Evolutionary conservation across 2,888 invertebrate species (phyloP).

Genomic region (Salpingus planirostris): DNA sequence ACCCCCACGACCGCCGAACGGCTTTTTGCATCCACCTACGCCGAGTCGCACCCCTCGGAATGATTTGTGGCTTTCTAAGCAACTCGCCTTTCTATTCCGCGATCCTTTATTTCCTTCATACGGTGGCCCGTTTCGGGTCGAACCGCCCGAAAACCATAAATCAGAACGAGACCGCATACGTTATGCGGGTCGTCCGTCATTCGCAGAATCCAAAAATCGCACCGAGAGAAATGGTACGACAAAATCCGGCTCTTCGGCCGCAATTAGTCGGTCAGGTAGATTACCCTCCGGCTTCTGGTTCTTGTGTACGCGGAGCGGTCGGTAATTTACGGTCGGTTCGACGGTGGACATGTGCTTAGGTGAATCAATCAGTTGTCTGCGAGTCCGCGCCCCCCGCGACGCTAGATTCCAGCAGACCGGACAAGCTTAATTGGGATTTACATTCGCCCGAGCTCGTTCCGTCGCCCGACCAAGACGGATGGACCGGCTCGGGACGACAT

Average conservation of each 20-base stretch:
- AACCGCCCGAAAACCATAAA: conserved; percentile 33
- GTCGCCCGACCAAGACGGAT: conserved; percentile 20
- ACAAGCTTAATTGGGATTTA: conserved; percentile 42
- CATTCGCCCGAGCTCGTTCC: conserved; percentile 36
- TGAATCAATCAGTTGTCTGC: conserved; percentile 42
- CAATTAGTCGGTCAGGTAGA: too few relatives aligned
- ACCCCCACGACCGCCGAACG: too few relatives aligned
- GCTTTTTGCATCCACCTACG: background rate
- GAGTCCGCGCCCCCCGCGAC: conserved; percentile 32
- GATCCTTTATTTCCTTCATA: conserved; percentile 39
- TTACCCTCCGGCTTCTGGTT: too few relatives aligned
- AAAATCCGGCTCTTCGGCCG: too few relatives aligned
- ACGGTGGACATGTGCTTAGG: conserved; percentile 35
- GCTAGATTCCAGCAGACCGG: conserved; percentile 32
- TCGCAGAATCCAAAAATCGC: conserved; percentile 30
- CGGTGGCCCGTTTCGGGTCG: conserved; percentile 29
- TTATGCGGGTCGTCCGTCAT: conserved; percentile 35
- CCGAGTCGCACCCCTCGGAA: conserved; percentile 12
- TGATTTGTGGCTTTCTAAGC: conserved; percentile 42
- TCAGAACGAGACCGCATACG: conserved; percentile 39
- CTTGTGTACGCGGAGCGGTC: too few relatives aligned
- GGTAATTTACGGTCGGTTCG: conserved; percentile 35
- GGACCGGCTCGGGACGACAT: too few relatives aligned
- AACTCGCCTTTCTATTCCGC: conserved; percentile 42
- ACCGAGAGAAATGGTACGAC: too few relatives aligned